Conservation (phyloP, 1,140 invertebrate genomes). For the Telenomus remus region DNA sequence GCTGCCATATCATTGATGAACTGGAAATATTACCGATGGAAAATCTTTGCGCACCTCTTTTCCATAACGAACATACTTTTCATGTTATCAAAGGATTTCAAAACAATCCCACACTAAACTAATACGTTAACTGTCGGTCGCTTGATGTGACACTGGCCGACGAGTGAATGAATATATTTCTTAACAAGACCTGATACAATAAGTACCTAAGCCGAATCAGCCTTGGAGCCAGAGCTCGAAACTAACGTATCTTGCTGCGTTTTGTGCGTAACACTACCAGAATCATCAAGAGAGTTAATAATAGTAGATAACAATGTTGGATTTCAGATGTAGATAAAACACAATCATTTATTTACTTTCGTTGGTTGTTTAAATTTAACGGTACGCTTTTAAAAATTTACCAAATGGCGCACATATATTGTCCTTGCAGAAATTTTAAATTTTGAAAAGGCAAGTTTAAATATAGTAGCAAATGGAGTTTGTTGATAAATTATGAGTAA, state of each 20-base stretch:
- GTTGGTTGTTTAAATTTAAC: neutral
- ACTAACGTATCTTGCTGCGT: constrained; percentile 53
- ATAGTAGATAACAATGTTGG: constrained; percentile 3
- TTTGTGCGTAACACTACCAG: constrained; percentile 44
- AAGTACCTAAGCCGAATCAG: constrained; percentile 71
- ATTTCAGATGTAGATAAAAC: constrained; percentile 19
- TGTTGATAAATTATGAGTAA: no score
- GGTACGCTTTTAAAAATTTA: no score
- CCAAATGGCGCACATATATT: no score
- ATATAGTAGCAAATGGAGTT: no score
- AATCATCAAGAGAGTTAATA: constrained; percentile 15
- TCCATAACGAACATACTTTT: constrained; percentile 25
- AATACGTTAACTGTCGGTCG: constrained; percentile 54
- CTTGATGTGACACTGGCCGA: constrained; percentile 40
- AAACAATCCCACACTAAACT: constrained; percentile 46
- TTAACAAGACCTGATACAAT: constrained; percentile 76
- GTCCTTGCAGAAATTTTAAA: no score
- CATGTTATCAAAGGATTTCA: neutral
- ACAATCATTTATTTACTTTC: constrained; percentile 12
- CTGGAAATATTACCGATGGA: constrained; percentile 18
- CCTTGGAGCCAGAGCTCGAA: constrained; percentile 65
- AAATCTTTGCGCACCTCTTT: neutral
- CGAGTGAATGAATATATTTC: constrained; percentile 72
- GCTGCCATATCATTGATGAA: constrained; percentile 67
- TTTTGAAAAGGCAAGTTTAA: no score